Evolutionary conservation across 2,888 invertebrate species (phyloP).

Genomic region (Orthosia cruda): DNA sequence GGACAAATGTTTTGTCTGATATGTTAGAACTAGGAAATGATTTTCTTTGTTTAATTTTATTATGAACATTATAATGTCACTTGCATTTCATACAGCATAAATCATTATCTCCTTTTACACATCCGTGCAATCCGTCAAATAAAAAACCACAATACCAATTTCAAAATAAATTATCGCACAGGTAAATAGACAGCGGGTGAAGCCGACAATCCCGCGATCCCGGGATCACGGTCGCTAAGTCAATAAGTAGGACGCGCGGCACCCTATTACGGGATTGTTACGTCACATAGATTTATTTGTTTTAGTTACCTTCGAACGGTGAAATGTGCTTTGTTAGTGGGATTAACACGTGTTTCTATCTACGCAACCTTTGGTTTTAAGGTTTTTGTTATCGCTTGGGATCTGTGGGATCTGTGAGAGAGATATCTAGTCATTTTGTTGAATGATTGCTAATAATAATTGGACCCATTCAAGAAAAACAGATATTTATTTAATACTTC

Average conservation of each 20-base stretch:
- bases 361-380: no score
- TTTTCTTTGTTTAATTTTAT: no score
- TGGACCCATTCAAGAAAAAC: no score
- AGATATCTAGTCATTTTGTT: no score
- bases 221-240: conserved; percentile 77
- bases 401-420: no score
- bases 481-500: no score
- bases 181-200: conserved; percentile 71
- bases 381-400: no score
- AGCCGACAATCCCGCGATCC: conserved; percentile 70
- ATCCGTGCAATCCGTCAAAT: neutral
- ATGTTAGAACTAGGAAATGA: no score
- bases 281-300: conserved; percentile 78
- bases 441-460: no score
- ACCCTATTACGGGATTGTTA: conserved; percentile 75
- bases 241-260: conserved; percentile 77
- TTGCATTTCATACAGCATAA: no score
- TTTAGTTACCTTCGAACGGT: conserved; percentile 59
- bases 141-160: neutral
- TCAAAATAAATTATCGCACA: conserved; percentile 47
- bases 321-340: conserved; percentile 50
- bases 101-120: neutral
- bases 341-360: conserved; percentile 11
- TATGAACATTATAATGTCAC: no score
- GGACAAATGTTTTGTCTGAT: no score